Percentiles rank a stretch among this genome's conserved stretches.
phyloP scores from a whole-genome alignment of 2,888 invertebrate genomes.

The Autographa pulchrina region DNA sequence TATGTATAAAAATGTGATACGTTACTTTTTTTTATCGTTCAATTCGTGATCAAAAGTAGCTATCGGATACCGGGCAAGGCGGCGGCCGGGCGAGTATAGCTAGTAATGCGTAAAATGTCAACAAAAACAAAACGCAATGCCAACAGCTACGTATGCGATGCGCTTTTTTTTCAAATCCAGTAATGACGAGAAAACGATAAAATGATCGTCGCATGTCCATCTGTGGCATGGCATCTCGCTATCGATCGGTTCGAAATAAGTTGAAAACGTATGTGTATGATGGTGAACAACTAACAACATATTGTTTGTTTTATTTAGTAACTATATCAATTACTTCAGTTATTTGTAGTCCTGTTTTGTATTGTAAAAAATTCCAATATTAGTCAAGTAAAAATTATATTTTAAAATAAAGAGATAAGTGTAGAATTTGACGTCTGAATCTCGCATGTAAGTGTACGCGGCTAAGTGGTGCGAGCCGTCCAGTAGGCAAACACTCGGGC shows the following conservation, averaged over 20 bases:
- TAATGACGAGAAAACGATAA: constrained; percentile 40
- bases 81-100: constrained; percentile 37
- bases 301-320: not conserved
- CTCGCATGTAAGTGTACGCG: constrained; percentile 27
- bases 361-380: not conserved
- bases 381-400: not conserved
- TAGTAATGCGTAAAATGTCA: constrained; percentile 42
- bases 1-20: constrained; percentile 41
- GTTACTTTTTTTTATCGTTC: constrained; percentile 18
- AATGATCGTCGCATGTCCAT: constrained; percentile 40
- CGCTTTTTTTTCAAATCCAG: constrained; percentile 36
- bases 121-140: constrained; percentile 48
- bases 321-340: not conserved
- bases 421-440: constrained; percentile 23
- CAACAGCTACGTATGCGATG: constrained; percentile 38
- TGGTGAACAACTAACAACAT: not conserved
- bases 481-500: constrained; percentile 75
- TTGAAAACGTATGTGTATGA: constrained; percentile 19
- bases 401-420: constrained; percentile 10
- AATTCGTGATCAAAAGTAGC: constrained; percentile 33
- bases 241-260: constrained; percentile 26
- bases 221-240: constrained; percentile 23
- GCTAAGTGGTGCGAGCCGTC: constrained; percentile 56
- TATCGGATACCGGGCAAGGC: constrained; percentile 48
- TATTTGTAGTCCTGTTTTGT: not conserved